Evolutionary conservation across 2,797 vertebrate species (phyloP).

Genomic region (Scleropages formosus): DNA sequence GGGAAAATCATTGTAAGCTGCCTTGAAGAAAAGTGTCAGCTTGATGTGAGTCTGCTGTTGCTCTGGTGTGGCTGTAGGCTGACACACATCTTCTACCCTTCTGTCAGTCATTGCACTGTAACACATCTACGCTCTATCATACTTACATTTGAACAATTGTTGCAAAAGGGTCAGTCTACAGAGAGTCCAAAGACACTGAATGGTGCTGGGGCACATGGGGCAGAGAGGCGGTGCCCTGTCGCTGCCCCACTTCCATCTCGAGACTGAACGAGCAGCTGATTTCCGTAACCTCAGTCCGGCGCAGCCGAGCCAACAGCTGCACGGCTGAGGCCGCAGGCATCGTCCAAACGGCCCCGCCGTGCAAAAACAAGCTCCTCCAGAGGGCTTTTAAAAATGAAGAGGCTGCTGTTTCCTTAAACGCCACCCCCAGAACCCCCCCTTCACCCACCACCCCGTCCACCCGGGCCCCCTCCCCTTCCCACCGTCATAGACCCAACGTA

Average conservation of each 20-base stretch:
- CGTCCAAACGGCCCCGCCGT: neutral
- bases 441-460: neutral
- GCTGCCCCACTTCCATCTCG: neutral
- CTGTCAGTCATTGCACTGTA: too few species aligned
- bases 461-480: too few species aligned
- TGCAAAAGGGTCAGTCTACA: too few species aligned
- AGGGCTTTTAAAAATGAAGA: conserved; percentile 1
- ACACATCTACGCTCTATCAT: too few species aligned
- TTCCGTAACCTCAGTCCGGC: neutral
- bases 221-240: neutral
- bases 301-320: conserved; percentile 7
- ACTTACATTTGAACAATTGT: too few species aligned
- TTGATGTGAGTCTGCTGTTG: too few species aligned
- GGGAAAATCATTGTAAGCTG: too few species aligned
- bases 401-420: neutral
- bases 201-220: too few species aligned
- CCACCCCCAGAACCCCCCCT: neutral
- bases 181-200: too few species aligned
- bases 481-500: neutral
- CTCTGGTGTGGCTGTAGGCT: too few species aligned
- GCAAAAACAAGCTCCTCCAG: neutral
- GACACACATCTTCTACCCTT: too few species aligned
- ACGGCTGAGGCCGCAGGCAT: neutral
- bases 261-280: neutral
- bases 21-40: too few species aligned